Base-by-base conservation (phyloP, 2,888 invertebrate species). In the Catocala nupta region DNA sequence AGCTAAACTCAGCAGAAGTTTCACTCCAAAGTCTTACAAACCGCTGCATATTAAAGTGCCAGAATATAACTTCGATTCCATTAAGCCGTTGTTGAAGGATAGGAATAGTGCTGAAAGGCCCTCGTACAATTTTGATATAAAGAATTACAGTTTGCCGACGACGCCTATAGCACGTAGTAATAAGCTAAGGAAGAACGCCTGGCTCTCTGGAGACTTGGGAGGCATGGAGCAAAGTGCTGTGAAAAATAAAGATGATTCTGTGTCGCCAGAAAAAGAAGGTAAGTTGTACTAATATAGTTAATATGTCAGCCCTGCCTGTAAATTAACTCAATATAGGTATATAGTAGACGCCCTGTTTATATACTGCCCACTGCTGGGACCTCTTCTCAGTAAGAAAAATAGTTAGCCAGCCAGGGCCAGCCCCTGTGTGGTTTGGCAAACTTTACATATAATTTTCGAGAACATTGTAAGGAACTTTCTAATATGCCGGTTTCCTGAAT, bases 91-190 rank as follows among this genome's bases (percentile, higher is more conserved):
- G 61, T 75, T 92, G 1, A 92, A 88, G 65, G 86, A 88, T 44
- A 82, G 82, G 25, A 85, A 80, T 66, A 78, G 78, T 25, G 68
- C 60, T 47, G 86, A 82, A 43, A 78, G 83, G 13, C 87, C 93
- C 0, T 90, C 92, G n/a, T 94, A 94, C 68, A 92, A 88, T 73
- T 94, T 95, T 66, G 90, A 93, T 83, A 91, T 94, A 65, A 89
- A 88, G 71, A 92, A 94, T 66, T 94, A 91, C 51, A 92, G 92
- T 74, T 84, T 95, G 65, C 95, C 95, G 0, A 85, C 86, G 0
- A 95, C 95, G 6, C 95, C 95, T 0, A 95, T 95, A 60, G 95
- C 95, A 5, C 84, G 95, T 6, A 95, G 93, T 73, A 95, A 94
- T 65, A 95, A 95, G 72, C 81, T 95, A 69, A 90, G 95, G 69